Percentiles rank a stretch among this genome's conserved stretches.
Conservation (phyloP, 2,888 invertebrate species). For the Drosophila mettleri region DNA sequence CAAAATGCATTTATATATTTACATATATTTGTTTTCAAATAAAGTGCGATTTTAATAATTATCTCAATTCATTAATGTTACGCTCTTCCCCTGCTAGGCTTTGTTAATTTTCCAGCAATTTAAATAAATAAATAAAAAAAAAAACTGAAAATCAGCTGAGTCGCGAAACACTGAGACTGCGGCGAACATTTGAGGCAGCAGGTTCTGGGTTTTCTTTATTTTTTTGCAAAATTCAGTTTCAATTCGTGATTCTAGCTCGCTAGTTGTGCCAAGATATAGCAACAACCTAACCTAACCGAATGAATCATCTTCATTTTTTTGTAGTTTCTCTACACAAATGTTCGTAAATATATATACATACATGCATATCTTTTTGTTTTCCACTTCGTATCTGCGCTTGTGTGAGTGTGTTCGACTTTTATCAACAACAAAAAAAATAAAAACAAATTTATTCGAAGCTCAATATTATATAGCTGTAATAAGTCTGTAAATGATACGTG, state of each 20-base stretch:
- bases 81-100: neutral
- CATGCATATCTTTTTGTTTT: conserved; percentile 29
- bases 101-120: conserved; percentile 40
- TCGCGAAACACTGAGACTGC: conserved; percentile 23
- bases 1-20: too few species aligned
- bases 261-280: conserved; percentile 66
- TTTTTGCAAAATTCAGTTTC: conserved; percentile 77
- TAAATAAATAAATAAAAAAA: neutral
- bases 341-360: conserved; percentile 1
- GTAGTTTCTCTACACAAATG: conserved; percentile 38
- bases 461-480: conserved; percentile 47
- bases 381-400: conserved; percentile 33
- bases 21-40: too few species aligned
- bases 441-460: conserved; percentile 60
- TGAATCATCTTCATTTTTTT: conserved; percentile 67
- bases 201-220: conserved; percentile 76
- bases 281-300: conserved; percentile 48
- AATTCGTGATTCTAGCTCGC: conserved; percentile 73
- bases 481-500: conserved; percentile 50
- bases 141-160: conserved; percentile 60
- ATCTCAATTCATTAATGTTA: neutral
- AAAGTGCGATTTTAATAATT: too few species aligned
- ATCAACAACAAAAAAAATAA: conserved; percentile 42
- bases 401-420: conserved; percentile 38
- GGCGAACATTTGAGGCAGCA: conserved; percentile 55